Evolutionary conservation across 2,113 vertebrate genomes (phyloP).

Genomic region (Ursus arctos): DNA sequence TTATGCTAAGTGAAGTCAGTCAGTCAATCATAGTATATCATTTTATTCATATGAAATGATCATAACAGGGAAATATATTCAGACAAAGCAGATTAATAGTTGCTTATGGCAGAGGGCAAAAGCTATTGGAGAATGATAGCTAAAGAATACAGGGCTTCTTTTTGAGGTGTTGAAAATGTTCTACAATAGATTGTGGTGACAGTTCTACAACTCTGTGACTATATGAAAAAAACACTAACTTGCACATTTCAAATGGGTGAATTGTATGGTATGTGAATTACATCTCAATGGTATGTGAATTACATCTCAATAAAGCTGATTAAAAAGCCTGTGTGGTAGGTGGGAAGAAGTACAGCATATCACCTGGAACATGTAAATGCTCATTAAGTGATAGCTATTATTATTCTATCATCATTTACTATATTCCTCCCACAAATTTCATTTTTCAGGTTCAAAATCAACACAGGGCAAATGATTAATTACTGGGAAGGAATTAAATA

Average conservation of each 20-base stretch:
- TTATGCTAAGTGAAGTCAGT: neutral
- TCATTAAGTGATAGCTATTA: neutral
- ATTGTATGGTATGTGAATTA: neutral
- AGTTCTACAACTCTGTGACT: neutral
- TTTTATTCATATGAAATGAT: neutral
- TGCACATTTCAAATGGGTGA: neutral
- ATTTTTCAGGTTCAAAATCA: neutral
- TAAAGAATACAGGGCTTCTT: neutral
- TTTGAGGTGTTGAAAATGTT: neutral
- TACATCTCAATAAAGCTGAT: neutral
- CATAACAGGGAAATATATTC: neutral
- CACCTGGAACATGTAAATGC: neutral
- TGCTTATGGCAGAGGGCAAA: neutral
- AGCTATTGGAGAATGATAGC: neutral
- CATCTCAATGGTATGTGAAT: neutral
- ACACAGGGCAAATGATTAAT: neutral
- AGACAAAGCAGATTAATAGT: neutral
- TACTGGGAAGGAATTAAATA: constrained; percentile 19
- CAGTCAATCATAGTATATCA: neutral
- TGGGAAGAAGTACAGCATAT: neutral
- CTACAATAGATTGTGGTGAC: neutral
- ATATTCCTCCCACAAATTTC: neutral
- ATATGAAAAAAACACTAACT: neutral
- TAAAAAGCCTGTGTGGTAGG: neutral
- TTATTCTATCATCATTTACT: neutral